phyloP scores from a whole-genome alignment of 1,140 invertebrate species.

The Temnothorax longispinosus region DNA sequence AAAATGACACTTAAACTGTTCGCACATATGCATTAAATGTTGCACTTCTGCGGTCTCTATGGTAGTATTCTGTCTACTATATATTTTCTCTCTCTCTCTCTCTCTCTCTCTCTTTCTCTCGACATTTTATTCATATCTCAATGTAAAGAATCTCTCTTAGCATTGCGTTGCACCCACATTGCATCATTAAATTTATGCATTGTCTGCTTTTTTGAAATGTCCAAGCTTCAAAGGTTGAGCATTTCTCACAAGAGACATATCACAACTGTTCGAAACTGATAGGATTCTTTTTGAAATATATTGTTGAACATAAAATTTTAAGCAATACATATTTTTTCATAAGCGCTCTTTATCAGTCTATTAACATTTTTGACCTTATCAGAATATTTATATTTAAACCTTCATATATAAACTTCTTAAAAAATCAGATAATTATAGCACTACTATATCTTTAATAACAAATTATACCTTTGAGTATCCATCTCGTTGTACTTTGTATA shows the following conservation, averaged over 20 bases:
- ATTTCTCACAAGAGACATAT: neutral
- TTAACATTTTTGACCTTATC: neutral
- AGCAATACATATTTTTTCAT: neutral
- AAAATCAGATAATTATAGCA: neutral
- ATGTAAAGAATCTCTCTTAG: neutral
- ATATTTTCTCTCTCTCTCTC: neutral
- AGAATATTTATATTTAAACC: neutral
- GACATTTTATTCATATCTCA: neutral
- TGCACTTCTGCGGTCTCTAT: neutral
- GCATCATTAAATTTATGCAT: neutral
- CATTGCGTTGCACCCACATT: neutral
- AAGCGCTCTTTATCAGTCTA: neutral
- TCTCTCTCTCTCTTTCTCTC: neutral
- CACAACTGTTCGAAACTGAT: neutral
- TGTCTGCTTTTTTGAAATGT: neutral
- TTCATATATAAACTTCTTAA: neutral
- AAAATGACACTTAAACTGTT: slow-evolving; percentile 59
- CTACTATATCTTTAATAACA: neutral
- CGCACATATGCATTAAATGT: slow-evolving; percentile 48
- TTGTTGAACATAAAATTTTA: neutral
- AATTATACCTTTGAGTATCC: slow-evolving; percentile 2
- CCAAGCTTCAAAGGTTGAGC: neutral
- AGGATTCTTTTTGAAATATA: neutral
- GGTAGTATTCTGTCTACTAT: neutral
- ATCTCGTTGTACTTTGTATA: neutral